phyloP scores from a whole-genome alignment of 2,113 vertebrate species.

The Poecilia latipinna region DNA sequence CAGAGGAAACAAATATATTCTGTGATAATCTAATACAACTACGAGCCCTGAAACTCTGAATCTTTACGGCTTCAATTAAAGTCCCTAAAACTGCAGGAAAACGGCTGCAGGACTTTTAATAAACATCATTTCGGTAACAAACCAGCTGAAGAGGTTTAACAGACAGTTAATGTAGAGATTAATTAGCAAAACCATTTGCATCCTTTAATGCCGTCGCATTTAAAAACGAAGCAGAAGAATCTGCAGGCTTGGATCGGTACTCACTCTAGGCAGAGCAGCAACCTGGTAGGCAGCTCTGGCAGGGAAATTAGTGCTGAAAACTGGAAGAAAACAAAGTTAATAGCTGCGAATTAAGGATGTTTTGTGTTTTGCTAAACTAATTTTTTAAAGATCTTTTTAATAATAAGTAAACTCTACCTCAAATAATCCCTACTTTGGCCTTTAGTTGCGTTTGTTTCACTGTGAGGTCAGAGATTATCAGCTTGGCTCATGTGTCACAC shows the following conservation, averaged over 20 bases:
- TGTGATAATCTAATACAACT: too few relatives aligned
- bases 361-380: not conserved
- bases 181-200: too few relatives aligned
- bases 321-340: conserved; percentile 46
- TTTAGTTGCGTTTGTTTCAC: not conserved
- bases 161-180: too few relatives aligned
- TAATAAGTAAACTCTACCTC: not conserved
- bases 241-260: conserved; percentile 25
- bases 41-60: too few relatives aligned
- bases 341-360: not conserved
- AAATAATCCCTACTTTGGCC: not conserved
- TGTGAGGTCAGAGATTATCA: not conserved
- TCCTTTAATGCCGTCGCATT: not conserved
- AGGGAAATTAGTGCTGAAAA: conserved; percentile 81
- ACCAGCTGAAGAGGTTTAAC: too few relatives aligned
- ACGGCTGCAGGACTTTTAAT: too few relatives aligned
- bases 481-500: not conserved
- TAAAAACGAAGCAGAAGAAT: not conserved
- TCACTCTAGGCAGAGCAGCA: conserved; percentile 82
- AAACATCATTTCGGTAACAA: too few relatives aligned
- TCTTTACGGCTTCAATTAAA: too few relatives aligned
- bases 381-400: too few relatives aligned
- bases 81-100: too few relatives aligned
- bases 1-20: too few relatives aligned
- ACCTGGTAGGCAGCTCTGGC: conserved; percentile 85